Evolutionary conservation across 2,888 invertebrate species (phyloP), one percentile per base, ranked within the genome.

Genomic region (Eucera pruinosa): DNA sequence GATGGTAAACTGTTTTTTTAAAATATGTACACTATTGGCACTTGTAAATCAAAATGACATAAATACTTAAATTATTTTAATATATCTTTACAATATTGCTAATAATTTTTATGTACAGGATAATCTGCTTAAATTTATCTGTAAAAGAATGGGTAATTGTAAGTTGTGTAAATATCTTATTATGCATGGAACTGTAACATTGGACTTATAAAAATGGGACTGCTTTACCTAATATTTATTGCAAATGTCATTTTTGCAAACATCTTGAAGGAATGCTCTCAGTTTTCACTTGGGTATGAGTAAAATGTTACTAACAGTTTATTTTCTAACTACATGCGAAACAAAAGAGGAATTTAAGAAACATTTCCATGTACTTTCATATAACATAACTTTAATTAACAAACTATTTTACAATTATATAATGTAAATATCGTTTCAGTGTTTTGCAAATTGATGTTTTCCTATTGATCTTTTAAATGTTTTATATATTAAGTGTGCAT

Each of bases 1-100:
- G 96, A 96, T 93, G 96, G 96, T 96, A 93, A 89, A 84, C 80
- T 45, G 57, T 60, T 83, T 68, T 69, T 79, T 27, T 18, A 4
- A 20, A 41, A 58, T 18, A 23, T 47, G 6, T 30, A 50, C 33
- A 64, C 25, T 25, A 39, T 93, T 93, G 61, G 91, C 96, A 65
- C 62, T 41, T 52, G 45, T 36, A 45, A 58, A 45, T 61, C 36
- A 18, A 33, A 36, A 43, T 50, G 20, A 48, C 13, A 43, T 20
- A 45, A 30, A 25, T 27, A 62, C 15, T 33, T 18, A 25, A 69
- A 57, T 18, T 43, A 18, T 50, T 66, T 20, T 67, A 27, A 43
- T 18, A 9, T 71, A 11, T 77, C 55, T 65, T 58, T 30, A 78
- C 48, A 66, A 71, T 66, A 57, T 65, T 78, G 43, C 52, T 62